phyloP scores from a whole-genome alignment of 2,113 vertebrate genomes.

The Morone chrysops region DNA sequence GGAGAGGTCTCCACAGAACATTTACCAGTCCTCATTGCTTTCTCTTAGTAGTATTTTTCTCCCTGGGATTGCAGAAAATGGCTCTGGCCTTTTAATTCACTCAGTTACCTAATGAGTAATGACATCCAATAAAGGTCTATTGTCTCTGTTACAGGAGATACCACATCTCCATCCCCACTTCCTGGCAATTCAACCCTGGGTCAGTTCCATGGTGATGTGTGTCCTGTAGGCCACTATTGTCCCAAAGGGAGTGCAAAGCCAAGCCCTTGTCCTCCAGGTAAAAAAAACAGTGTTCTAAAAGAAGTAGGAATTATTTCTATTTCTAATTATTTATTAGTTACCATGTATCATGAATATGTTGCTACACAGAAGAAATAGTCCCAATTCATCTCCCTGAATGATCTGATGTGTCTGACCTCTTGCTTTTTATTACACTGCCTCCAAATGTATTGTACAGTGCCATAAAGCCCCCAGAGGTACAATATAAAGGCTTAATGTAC shows the following conservation, averaged over 20 bases:
- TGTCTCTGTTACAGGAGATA: constrained; percentile 83
- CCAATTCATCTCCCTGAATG: constrained; percentile 14
- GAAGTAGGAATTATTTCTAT: neutral
- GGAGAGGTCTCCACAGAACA: constrained; percentile 24
- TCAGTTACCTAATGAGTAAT: constrained; percentile 54
- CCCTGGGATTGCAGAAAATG: constrained; percentile 18
- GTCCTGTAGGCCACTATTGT: constrained; percentile 86
- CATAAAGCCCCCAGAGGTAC: constrained; percentile 36
- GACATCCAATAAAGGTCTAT: constrained; percentile 62
- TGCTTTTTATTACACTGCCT: constrained; percentile 36
- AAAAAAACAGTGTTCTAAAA: neutral
- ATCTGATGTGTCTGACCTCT: constrained; percentile 20
- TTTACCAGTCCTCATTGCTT: constrained; percentile 27
- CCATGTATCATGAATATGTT: neutral
- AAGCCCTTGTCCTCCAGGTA: constrained; percentile 85
- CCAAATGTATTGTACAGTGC: neutral
- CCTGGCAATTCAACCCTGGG: constrained; percentile 34
- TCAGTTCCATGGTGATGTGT: constrained; percentile 81
- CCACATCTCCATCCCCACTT: constrained; percentile 25
- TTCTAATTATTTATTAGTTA: too few species aligned
- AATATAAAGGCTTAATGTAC: constrained; percentile 46
- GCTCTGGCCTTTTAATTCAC: constrained; percentile 50
- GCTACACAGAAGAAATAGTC: neutral
- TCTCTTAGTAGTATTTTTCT: constrained; percentile 18
- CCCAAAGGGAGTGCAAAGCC: constrained; percentile 81